Evolutionary conservation across 2,113 vertebrate species (phyloP).

Genomic region (Blennius ocellaris): DNA sequence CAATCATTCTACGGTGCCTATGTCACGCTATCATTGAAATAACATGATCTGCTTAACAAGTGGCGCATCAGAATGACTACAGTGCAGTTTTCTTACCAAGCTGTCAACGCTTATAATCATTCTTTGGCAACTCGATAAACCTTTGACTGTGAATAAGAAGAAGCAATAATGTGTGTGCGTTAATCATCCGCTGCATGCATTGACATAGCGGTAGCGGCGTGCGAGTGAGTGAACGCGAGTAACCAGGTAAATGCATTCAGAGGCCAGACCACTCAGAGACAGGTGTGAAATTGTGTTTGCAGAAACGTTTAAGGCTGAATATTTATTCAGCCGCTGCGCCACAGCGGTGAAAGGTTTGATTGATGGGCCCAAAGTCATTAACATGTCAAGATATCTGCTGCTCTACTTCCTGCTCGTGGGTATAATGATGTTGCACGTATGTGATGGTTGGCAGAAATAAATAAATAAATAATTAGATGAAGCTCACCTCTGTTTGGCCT

Average conservation of each 20-base stretch:
- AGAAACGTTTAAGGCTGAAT: conserved; percentile 16
- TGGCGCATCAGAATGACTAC: no score
- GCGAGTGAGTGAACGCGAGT: background rate
- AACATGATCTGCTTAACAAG: no score
- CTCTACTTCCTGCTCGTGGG: conserved; percentile 40
- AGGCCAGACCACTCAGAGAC: background rate
- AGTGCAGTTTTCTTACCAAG: background rate
- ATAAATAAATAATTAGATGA: conserved; percentile 11
- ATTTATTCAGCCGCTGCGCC: conserved; percentile 20
- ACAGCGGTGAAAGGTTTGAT: conserved; percentile 45
- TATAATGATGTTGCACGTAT: conserved; percentile 35
- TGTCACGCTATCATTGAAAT: no score
- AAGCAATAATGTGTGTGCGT: background rate
- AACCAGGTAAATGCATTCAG: conserved; percentile 30
- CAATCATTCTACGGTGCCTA: no score
- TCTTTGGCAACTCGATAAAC: background rate
- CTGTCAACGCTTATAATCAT: conserved; percentile 25
- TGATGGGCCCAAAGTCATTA: conserved; percentile 52
- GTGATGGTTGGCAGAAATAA: conserved; percentile 9
- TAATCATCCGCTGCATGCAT: conserved; percentile 9
- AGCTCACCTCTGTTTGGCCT: background rate
- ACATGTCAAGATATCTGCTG: conserved; percentile 45
- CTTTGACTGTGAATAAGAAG: background rate
- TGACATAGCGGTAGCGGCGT: conserved; percentile 9
- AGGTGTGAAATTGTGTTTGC: conserved; percentile 5